Evolutionary conservation across 2,113 vertebrate genomes (phyloP).

Genomic region (Otolemur garnettii): DNA sequence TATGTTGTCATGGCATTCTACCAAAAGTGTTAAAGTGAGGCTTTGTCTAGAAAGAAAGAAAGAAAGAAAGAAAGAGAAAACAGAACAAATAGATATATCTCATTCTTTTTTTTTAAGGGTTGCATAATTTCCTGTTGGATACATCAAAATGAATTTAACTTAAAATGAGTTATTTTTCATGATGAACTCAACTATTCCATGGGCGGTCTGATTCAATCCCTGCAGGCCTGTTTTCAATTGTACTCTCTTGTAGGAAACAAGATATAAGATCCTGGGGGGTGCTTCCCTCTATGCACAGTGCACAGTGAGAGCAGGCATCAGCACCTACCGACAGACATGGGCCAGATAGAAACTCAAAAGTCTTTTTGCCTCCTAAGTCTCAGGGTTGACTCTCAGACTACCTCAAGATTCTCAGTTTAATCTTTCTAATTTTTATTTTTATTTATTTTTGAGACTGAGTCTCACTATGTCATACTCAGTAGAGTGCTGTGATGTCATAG

Average conservation of each 20-base stretch:
- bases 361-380: neutral
- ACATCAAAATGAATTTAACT: neutral
- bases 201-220: neutral
- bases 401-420: neutral
- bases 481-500: too few species aligned
- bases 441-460: too few species aligned
- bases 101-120: neutral
- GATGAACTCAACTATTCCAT: neutral
- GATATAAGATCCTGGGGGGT: neutral
- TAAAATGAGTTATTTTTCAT: neutral
- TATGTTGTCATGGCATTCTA: too few species aligned
- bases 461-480: too few species aligned
- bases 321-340: fast-evolving
- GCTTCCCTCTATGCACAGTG: neutral
- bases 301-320: neutral
- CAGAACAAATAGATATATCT: constrained; percentile 25
- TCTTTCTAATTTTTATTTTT: neutral
- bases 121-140: neutral
- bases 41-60: too few species aligned
- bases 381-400: neutral
- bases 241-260: neutral
- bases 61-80: too few species aligned
- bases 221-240: neutral
- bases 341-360: neutral
- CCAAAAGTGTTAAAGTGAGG: too few species aligned